Evolutionary conservation across 2,888 invertebrate genomes (phyloP).

Genomic region (Archips xylosteana): DNA sequence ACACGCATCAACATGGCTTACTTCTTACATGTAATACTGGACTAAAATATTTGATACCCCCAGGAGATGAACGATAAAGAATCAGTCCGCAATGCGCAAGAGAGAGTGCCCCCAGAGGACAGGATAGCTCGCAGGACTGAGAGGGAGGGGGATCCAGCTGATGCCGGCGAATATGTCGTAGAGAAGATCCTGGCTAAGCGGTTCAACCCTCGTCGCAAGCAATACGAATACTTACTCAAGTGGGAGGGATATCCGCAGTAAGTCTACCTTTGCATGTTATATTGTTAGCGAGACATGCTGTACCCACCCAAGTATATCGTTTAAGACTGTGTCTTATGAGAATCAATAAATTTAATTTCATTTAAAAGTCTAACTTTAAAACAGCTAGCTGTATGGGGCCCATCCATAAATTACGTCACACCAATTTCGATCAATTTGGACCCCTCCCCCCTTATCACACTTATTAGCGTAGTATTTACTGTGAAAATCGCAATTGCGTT

Average conservation of each 20-base stretch:
- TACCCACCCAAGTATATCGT: too few relatives aligned
- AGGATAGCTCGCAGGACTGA: conserved; percentile 81
- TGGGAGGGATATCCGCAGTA: conserved; percentile 93
- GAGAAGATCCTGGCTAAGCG: conserved; percentile 94
- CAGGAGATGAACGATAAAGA: conserved; percentile 62
- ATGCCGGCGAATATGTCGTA: conserved; percentile 89
- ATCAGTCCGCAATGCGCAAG: conserved; percentile 77
- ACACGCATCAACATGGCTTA: neutral
- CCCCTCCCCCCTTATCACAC: too few relatives aligned
- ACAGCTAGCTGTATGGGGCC: too few relatives aligned
- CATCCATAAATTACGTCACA: too few relatives aligned
- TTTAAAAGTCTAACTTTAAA: too few relatives aligned
- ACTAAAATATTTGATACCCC: neutral
- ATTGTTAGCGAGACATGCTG: too few relatives aligned
- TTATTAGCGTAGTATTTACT: too few relatives aligned
- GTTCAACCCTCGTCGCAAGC: conserved; percentile 91
- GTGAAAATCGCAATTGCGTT: too few relatives aligned
- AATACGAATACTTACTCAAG: conserved; percentile 93
- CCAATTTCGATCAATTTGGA: too few relatives aligned
- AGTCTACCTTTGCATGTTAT: conserved; percentile 60
- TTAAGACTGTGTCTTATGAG: too few relatives aligned
- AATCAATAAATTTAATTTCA: too few relatives aligned
- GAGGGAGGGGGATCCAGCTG: conserved; percentile 65
- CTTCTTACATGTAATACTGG: neutral
- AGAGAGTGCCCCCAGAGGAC: conserved; percentile 79